A percentile compares a stretch with the other conserved stretches of the same genome.
phyloP scores from a whole-genome alignment of 2,113 vertebrate species.

The Centropus unirufus region DNA sequence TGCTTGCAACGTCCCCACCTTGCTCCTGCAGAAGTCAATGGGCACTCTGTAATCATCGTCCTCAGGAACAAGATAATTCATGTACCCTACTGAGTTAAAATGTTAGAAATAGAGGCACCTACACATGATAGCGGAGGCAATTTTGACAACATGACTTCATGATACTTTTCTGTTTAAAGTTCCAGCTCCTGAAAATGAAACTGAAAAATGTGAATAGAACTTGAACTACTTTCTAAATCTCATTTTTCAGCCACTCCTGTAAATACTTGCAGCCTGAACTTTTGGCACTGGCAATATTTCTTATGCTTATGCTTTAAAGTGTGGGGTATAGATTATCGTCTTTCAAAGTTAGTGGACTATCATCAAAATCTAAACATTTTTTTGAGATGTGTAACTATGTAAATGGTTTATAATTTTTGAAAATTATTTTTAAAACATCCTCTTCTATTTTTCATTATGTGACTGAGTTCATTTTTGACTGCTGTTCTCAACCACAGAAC shows the following conservation, averaged over 20 bases:
- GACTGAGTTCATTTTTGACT: neutral
- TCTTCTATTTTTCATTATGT: neutral
- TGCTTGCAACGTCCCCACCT: neutral
- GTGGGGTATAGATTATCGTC: neutral
- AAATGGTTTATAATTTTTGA: neutral
- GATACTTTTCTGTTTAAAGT: neutral
- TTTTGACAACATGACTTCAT: neutral
- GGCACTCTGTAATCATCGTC: neutral
- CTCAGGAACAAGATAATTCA: neutral
- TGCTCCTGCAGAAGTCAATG: neutral
- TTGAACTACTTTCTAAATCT: constrained; percentile 35
- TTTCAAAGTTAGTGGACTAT: neutral
- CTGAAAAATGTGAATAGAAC: constrained; percentile 54
- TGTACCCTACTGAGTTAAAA: neutral
- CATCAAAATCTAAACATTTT: neutral
- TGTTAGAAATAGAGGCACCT: neutral
- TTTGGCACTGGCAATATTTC: constrained; percentile 16
- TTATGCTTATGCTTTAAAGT: neutral
- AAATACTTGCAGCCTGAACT: constrained; percentile 54
- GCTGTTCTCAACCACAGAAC: neutral
- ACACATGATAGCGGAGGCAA: neutral
- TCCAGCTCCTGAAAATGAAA: constrained; percentile 31
- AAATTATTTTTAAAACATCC: neutral
- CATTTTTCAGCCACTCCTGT: constrained; percentile 31
- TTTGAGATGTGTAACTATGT: neutral